phyloP scores from a whole-genome alignment of 1,140 invertebrate genomes.

The Trachelipus rathkii region DNA sequence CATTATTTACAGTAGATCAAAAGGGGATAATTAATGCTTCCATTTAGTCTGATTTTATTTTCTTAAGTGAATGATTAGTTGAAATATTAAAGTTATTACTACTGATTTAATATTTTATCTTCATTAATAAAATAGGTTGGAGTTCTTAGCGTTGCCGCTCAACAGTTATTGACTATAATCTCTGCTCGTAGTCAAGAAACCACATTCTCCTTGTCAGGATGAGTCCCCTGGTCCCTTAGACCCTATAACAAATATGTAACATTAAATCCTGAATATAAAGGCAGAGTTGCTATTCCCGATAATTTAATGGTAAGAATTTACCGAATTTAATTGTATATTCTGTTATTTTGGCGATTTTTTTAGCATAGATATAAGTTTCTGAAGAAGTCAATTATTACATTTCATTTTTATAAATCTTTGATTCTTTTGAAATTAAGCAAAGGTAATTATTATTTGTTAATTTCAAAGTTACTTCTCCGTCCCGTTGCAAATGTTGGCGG shows the following conservation, averaged over 20 bases:
- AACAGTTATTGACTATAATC: conserved; percentile 37
- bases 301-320: conserved; percentile 70
- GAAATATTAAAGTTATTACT: no score
- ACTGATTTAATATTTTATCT: no score
- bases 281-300: conserved; percentile 81
- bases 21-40: no score
- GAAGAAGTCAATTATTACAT: no score
- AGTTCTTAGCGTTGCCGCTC: conserved; percentile 54
- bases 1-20: no score
- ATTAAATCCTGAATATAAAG: conserved; percentile 90
- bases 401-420: no score
- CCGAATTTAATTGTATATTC: no score
- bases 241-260: conserved; percentile 60
- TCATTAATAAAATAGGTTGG: conserved; percentile 26
- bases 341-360: no score
- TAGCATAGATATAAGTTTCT: no score
- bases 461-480: conserved; percentile 73
- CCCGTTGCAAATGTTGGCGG: conserved; percentile 95
- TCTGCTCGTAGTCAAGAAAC: conserved; percentile 22
- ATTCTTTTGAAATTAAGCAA: no score
- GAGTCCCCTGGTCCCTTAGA: conserved; percentile 19
- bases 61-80: no score
- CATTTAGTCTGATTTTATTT: no score
- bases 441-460: background rate
- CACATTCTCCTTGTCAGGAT: conserved; percentile 26